Evolutionary conservation across 2,888 invertebrate species (phyloP).

Genomic region (Agrotis clavis): DNA sequence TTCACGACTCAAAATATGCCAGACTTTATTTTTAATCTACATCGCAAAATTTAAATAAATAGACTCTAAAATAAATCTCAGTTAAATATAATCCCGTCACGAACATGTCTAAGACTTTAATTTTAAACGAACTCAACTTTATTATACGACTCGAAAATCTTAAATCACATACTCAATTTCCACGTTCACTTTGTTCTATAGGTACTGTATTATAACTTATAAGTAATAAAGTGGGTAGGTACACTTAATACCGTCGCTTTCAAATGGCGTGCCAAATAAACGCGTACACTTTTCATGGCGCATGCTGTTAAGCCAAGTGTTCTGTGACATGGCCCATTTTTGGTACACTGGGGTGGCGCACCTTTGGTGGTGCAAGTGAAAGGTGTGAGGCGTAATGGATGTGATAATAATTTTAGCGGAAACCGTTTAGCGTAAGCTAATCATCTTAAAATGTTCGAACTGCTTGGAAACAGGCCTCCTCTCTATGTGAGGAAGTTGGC

Average conservation of each 20-base stretch:
- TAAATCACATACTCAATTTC: conserved; percentile 15
- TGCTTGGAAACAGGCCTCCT: too few relatives aligned
- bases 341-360: conserved; percentile 32
- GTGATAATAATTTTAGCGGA: too few relatives aligned
- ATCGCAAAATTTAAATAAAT: background rate
- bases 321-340: conserved; percentile 51
- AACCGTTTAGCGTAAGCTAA: too few relatives aligned
- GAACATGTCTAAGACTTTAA: background rate
- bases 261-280: conserved; percentile 55
- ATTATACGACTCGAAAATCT: background rate
- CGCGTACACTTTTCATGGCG: conserved; percentile 54
- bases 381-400: too few relatives aligned
- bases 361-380: conserved; percentile 26
- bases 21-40: too few relatives aligned
- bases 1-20: too few relatives aligned
- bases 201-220: conserved; percentile 35
- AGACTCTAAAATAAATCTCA: background rate
- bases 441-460: too few relatives aligned
- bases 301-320: conserved; percentile 47
- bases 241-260: conserved; percentile 19
- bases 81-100: conserved; percentile 10
- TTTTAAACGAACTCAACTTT: conserved; percentile 27
- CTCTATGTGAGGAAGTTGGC: too few relatives aligned
- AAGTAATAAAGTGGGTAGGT: conserved; percentile 17
- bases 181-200: conserved; percentile 5